phyloP scores from a whole-genome alignment of 2,797 vertebrate genomes.

The Alcedo quadribrachys region DNA sequence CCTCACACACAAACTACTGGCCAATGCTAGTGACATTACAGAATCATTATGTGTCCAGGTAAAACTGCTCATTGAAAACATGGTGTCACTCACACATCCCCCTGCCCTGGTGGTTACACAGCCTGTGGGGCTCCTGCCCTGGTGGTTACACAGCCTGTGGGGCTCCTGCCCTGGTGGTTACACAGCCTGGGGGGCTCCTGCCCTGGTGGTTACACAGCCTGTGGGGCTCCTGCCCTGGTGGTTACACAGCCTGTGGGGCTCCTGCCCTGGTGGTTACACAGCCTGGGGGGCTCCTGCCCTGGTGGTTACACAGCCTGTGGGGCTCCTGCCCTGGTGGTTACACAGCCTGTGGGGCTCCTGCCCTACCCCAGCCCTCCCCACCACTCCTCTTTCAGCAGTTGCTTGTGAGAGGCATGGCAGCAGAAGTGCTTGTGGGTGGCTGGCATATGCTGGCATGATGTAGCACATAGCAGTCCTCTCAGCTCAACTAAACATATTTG shows the following conservation, averaged over 20 bases:
- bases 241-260: not conserved
- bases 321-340: not conserved
- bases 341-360: not conserved
- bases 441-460: not conserved
- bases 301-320: too few relatives aligned
- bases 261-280: too few relatives aligned
- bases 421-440: conserved; percentile 43
- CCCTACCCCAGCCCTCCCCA: not conserved
- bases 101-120: not conserved
- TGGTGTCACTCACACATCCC: not conserved
- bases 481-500: conserved; percentile 3
- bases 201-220: not conserved
- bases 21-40: not conserved
- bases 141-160: not conserved
- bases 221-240: not conserved
- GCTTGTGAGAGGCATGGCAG: conserved; percentile 17
- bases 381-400: not conserved
- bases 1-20: not conserved
- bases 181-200: too few relatives aligned
- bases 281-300: too few relatives aligned
- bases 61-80: not conserved
- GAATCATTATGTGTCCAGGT: not conserved
- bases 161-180: not conserved
- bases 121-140: not conserved
- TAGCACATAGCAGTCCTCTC: conserved; percentile 2